Base-by-base conservation (phyloP, 2,113 vertebrate species). In the Lepus americanus region DNA sequence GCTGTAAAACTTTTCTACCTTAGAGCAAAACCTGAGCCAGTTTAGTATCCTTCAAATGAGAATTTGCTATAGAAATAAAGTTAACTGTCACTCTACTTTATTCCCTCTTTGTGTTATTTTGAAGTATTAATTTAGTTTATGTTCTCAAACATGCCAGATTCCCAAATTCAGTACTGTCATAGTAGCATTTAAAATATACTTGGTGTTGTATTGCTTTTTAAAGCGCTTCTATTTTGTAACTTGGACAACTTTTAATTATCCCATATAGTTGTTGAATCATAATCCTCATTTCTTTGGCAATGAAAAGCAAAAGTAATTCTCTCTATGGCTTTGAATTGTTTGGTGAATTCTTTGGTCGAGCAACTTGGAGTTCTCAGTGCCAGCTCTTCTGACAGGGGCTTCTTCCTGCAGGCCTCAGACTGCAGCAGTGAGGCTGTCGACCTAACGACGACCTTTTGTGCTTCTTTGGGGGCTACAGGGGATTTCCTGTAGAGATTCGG, bases 231-330 rank as follows among this genome's bases (percentile, higher is more conserved):
- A 59, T 94, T 77, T 95, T 92, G 79, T 33, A 73, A 14, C 53
- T 97, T 97, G 44, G 5, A 55, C 76, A 95, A 92, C 69, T 53
- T 91, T 59, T 92, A 92, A 44, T 87, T 9, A 61, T 85, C 29
- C n/a, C 6, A 29, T 51, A 51, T 36, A 83, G 49, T 92, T 86
- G 31, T 73, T 82, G 53, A 95, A 39, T 79, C 87, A 70, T 10
- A 19, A 36, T 89, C 51, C 81, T 93, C 31, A 10, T 85, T 70
- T 87, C 39, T 94, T 92, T 88, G 89, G 36, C 69, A 73, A 11
- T 90, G 66, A 94, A 73, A 66, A 90, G 51, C 89, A 23, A 90
- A 89, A 81, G 49, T 94, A 79, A 64, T 78, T 92, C 90, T 96
- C 10, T 63, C 36, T 51, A 39, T 73, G 63, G 16, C 39, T 36